Percentiles rank a stretch among this genome's conserved stretches.
phyloP scores from a whole-genome alignment of 2,113 vertebrate genomes.

The Emydocephalus ijimae region DNA sequence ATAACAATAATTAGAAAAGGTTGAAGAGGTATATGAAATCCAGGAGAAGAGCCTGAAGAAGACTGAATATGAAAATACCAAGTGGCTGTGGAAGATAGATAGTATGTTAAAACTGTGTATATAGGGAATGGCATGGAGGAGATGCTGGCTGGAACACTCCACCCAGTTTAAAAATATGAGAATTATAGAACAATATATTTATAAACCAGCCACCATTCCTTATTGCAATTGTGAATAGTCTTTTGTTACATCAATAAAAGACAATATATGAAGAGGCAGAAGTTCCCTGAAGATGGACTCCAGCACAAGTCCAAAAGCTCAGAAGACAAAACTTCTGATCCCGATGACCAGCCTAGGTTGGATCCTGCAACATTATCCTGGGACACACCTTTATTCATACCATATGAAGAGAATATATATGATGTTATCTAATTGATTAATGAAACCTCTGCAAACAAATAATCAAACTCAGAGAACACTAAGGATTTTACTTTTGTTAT shows the following conservation, averaged over 20 bases:
- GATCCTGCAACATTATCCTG: background rate
- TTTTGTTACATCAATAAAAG: background rate
- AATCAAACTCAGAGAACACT: background rate
- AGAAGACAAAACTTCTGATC: background rate
- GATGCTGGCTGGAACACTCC: background rate
- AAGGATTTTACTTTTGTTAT: background rate
- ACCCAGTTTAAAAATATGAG: background rate
- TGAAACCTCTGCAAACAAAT: background rate
- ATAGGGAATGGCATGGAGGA: background rate
- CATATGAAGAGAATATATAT: background rate
- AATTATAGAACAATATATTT: background rate
- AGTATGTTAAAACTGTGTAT: background rate
- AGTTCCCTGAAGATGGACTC: background rate
- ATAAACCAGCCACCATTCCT: background rate
- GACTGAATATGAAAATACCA: background rate
- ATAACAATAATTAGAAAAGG: background rate
- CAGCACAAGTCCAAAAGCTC: background rate
- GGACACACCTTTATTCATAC: background rate
- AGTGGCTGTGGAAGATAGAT: background rate
- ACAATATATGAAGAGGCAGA: background rate
- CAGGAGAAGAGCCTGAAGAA: background rate
- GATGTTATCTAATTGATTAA: background rate
- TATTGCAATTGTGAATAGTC: background rate
- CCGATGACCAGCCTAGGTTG: background rate
- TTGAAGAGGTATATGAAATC: background rate